Evolutionary conservation across 2,113 vertebrate species (phyloP), one percentile per base, ranked within the genome.

Genomic region (Bos javanicus): DNA sequence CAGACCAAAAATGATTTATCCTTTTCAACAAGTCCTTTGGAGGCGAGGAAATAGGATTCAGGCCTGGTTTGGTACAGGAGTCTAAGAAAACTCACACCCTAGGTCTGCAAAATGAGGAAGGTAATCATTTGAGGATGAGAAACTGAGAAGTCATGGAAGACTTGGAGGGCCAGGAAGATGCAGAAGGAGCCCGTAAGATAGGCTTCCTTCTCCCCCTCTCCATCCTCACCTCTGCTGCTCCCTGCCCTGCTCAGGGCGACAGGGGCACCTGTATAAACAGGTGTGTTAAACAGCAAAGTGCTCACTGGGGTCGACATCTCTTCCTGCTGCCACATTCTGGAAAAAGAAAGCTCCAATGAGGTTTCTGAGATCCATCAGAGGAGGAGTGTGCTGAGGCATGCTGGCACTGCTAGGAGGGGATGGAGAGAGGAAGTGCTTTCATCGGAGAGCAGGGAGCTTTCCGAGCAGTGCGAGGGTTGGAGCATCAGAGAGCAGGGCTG

Each of bases 1-100:
- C 74, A 96, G 89, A 97, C 88, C 88, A 93, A 89, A 97, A 97
- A 94, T 87, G 97, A 98, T 97, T 97, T 97, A 97, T 94, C 89
- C 91, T 98, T 97, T 97, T 97, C 96, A 96, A 97, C 95, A 97
- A 97, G 92, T 36, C 88, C 89, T 91, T 94, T 93, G 94, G 93
- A 98, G 48, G 67, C 21, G 10, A 95, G 94, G 82, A 95, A 98
- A 97, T 97, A 76, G 88, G 91, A 98, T 95, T 96, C 86, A 57
- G 94, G 48, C 60, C 57, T 94, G 71, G 81, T 46, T 94, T 94
- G 92, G 86, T 80, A 93, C 52, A 85, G 90, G 50, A 94, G 23
- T 30, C 93, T 93, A 89, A 90, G 94, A 95, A 95, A 96, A 86
- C 67, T 95, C 90, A 90, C 71, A 96, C 71, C 28, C 39, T 54